Percentiles rank a stretch among this genome's conserved stretches.
phyloP scores from a whole-genome alignment of 2,113 vertebrate species.

The Benitochromis conjunctus region DNA sequence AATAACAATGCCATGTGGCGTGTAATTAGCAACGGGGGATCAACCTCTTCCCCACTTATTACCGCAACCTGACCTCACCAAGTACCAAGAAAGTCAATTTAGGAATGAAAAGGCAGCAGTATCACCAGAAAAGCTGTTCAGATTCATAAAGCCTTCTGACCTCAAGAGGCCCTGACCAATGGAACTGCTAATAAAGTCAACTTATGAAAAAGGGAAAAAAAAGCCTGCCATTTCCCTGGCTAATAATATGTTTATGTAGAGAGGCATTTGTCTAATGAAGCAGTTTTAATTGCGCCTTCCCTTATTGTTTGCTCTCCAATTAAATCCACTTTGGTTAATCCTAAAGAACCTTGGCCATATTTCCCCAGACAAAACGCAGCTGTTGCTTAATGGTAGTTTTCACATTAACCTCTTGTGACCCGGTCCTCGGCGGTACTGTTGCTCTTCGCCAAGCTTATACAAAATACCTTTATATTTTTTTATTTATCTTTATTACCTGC shows the following conservation, averaged over 20 bases:
- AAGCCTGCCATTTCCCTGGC: not conserved
- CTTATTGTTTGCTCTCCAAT: constrained; percentile 53
- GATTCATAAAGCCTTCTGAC: constrained; percentile 20
- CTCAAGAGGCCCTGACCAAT: not conserved
- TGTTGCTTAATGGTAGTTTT: constrained; percentile 3
- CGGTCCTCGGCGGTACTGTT: not conserved
- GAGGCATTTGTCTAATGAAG: constrained; percentile 55
- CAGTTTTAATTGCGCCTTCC: constrained; percentile 49
- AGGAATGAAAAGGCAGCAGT: not conserved
- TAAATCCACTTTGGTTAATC: constrained; percentile 62
- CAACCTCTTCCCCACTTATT: constrained; percentile 48
- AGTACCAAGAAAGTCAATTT: constrained; percentile 53
- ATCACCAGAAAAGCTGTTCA: not conserved
- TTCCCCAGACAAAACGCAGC: constrained; percentile 47
- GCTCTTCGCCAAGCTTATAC: not conserved
- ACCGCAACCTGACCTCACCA: constrained; percentile 47
- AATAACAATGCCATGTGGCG: constrained; percentile 68
- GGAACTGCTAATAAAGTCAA: constrained; percentile 21
- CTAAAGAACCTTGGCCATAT: constrained; percentile 47
- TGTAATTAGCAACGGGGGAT: constrained; percentile 65
- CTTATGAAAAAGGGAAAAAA: not conserved
- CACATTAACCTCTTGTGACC: constrained; percentile 6
- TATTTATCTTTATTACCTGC: not conserved
- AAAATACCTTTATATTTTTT: not conserved
- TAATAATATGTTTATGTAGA: constrained; percentile 42